These are phyloP conservation scores for Sardinella longiceps DNA, from an alignment of 2,797 vertebrate species.

Conservation along the genomic window DNA sequence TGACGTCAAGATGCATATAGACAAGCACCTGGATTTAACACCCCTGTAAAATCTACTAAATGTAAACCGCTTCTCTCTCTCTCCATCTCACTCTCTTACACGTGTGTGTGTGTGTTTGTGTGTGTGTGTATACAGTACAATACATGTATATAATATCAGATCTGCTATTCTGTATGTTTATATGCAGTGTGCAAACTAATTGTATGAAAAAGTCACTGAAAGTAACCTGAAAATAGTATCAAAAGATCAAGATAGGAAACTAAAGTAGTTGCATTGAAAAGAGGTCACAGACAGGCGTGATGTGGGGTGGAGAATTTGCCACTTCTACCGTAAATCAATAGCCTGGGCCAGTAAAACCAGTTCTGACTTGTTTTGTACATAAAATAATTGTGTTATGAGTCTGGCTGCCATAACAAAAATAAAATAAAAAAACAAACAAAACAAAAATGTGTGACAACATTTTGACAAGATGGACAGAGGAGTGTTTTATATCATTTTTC, in stretches of 20 bases:
- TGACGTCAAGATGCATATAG: background rate
- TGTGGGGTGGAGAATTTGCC: slow-evolving; percentile 46
- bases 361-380: slow-evolving; percentile 49
- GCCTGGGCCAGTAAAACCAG: slow-evolving; percentile 54
- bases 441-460: slow-evolving; percentile 61
- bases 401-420: slow-evolving; percentile 50
- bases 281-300: slow-evolving; percentile 40
- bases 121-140: too few species aligned
- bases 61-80: background rate
- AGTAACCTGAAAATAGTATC: background rate
- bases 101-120: too few species aligned
- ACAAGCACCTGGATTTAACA: too few species aligned
- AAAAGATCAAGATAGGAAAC: background rate
- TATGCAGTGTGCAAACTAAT: background rate
- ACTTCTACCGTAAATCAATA: slow-evolving; percentile 61
- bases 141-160: background rate
- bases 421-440: slow-evolving; percentile 45
- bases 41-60: background rate
- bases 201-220: background rate
- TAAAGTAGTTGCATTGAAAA: background rate
- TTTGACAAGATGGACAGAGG: slow-evolving; percentile 67
- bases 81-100: too few species aligned
- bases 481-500: slow-evolving; percentile 71
- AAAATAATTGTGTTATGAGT: slow-evolving; percentile 62
- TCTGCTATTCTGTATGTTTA: background rate